Evolutionary conservation across 1,140 invertebrate genomes (phyloP).

Genomic region (Leptoteleia sp.): DNA sequence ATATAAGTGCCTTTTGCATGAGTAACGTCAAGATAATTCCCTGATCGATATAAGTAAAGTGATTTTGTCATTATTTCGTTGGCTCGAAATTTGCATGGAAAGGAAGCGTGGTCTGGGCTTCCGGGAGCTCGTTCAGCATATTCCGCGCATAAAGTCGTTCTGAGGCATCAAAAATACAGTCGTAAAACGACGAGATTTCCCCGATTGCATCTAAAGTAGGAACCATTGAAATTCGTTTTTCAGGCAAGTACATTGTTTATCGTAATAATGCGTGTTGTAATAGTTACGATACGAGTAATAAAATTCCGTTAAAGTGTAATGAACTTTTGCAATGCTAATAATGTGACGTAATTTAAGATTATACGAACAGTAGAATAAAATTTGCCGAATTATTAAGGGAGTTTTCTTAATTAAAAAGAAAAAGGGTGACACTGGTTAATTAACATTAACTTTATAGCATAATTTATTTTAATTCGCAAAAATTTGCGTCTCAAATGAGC

Average conservation of each 20-base stretch:
- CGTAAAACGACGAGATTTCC: constrained; percentile 62
- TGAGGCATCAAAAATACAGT: constrained; percentile 65
- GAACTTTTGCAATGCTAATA: constrained; percentile 21
- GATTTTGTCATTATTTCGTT: constrained; percentile 59
- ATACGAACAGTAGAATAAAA: constrained; percentile 14
- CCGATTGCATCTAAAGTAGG: constrained; percentile 62
- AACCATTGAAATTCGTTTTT: constrained; percentile 53
- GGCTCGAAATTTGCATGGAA: constrained; percentile 55
- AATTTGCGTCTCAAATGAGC: constrained; percentile 2
- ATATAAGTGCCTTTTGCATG: too few species aligned
- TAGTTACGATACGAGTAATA: constrained; percentile 34
- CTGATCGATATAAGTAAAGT: constrained; percentile 46
- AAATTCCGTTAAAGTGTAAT: constrained; percentile 33
- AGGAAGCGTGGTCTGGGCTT: constrained; percentile 52
- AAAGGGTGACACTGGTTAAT: not conserved
- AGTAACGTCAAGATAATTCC: constrained; percentile 23
- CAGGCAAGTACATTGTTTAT: constrained; percentile 49
- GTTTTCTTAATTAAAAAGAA: constrained; percentile 26
- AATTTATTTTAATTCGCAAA: constrained; percentile 9
- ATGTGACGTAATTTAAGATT: constrained; percentile 15
- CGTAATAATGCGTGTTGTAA: constrained; percentile 41
- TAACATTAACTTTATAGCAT: constrained; percentile 12
- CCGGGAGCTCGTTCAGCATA: constrained; percentile 61
- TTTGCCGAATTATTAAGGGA: constrained; percentile 2
- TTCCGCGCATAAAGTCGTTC: constrained; percentile 61